Evolutionary conservation across 2,888 invertebrate genomes (phyloP), one percentile per base, ranked within the genome.

Genomic region (Lepas anatifera): DNA sequence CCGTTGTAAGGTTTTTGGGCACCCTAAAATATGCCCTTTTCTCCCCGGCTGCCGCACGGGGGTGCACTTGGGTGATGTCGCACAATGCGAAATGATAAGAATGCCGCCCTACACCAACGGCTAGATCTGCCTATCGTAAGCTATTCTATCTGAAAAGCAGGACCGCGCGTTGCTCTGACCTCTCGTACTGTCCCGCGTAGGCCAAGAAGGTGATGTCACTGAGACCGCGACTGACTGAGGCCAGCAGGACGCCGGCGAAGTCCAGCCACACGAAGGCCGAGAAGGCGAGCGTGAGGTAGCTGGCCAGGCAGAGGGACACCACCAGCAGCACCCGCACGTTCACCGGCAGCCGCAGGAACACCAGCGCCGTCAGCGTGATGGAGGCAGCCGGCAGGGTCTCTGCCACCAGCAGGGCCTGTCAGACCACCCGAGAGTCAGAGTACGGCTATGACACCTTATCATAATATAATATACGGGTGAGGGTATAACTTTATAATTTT

Each of bases 381-480:
- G 70, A 68, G 37, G 72, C 71, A 48, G 71, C 72, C 6, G 72
- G 72, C 63, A 72, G 69, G 6, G 72, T 71, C 67, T 72, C 72
- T 3, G 72, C 72, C 35, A 72, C 64, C 46, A 72, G 67, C 46
- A 72, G 70, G 22, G 70, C 70, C 72, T 72, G 69, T 7, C n/a
- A n/a, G n/a, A n/a, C n/a, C n/a, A n/a, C n/a, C n/a, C n/a, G n/a
- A n/a, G n/a, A n/a, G n/a, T n/a, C n/a, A n/a, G n/a, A n/a, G n/a
- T n/a, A n/a, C n/a, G n/a, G n/a, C n/a, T n/a, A n/a, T n/a, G n/a
- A n/a, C n/a, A n/a, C n/a, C n/a, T n/a, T n/a, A n/a, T n/a, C n/a
- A n/a, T n/a, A n/a, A n/a, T n/a, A n/a, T n/a, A n/a, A n/a, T n/a
- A n/a, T n/a, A n/a, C n/a, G n/a, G n/a, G n/a, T n/a, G n/a, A n/a